Percentiles rank a stretch among this genome's conserved stretches.
Conservation (phyloP, 2,113 vertebrate species). For the Antigone vipio region DNA sequence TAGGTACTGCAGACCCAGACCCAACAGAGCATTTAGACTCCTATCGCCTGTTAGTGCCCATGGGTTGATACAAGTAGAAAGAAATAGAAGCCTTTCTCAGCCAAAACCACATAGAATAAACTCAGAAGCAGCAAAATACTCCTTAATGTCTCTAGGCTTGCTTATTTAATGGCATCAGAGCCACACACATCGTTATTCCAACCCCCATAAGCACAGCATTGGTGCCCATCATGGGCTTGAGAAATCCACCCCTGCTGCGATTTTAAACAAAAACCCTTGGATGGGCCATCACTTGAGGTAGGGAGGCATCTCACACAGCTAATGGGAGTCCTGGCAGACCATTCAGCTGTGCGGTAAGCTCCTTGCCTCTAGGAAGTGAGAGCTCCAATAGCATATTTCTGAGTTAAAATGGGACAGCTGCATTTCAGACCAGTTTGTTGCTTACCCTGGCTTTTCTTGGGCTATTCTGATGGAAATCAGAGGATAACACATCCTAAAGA, state of each 20-base stretch:
- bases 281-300: neutral
- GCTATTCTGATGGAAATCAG: neutral
- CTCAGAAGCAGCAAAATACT: neutral
- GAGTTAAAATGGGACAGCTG: neutral
- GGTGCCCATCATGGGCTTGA: neutral
- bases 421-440: neutral
- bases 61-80: neutral
- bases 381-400: neutral
- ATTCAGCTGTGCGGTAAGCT: neutral
- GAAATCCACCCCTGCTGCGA: neutral
- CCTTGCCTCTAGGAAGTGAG: neutral
- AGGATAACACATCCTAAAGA: neutral
- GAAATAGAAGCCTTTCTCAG: neutral
- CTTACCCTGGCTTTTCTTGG: neutral
- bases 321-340: neutral
- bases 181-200: neutral
- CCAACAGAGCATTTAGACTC: neutral
- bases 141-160: neutral
- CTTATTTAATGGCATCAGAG: neutral
- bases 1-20: neutral
- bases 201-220: neutral
- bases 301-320: neutral
- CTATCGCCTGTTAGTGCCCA: neutral
- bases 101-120: neutral
- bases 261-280: neutral